Evolutionary conservation across 2,888 invertebrate species (phyloP), one percentile per base, ranked within the genome.

Genomic region (Mimachlamys varia): DNA sequence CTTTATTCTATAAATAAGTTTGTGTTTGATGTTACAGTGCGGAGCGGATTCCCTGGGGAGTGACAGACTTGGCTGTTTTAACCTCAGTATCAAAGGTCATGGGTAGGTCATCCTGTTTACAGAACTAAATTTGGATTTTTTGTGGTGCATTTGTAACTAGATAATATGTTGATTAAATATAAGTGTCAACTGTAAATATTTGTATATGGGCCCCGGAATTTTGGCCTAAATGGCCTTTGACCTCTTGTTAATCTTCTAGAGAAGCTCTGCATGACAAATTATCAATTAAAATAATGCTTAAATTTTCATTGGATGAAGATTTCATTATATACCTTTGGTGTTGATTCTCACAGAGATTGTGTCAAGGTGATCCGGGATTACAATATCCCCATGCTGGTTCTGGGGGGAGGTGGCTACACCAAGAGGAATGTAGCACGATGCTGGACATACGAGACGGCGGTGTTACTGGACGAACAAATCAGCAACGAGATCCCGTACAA

Each of bases 401-500:
- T 99, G 0, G 99, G 98, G 19, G 98, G 98, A 0, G 98, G 98
- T 13, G 98, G 98, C 97, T 99, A 99, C 96, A 99, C 99, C 0
- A 97, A 99, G 44, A 97, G 99, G 50, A 99, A 99, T 96, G 99
- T 99, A 0, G 99, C 99, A 0, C 97, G 99, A 7, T 99, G 99
- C 96, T 99, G 99, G 99, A 99, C 99, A 0, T 99, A 99, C 95
- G 99, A 99, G 97, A 99, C 99, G 0, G 98, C 99, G 0, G 97
- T 99, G 0, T 97, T 99, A 1, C 98, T 99, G 0, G 99, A 99
- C 95, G 99, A 99, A 95, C 98, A 96, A 90, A 99, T 99, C 91
- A 98, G 98, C 89, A 99, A 99, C 96, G 99, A 99, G 96, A 97
- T 99, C 76, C 99, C 99, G 0, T 98, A 98, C 96, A 99, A 98